phyloP scores from a whole-genome alignment of 2,113 vertebrate genomes.

The Lophochroa leadbeateri region DNA sequence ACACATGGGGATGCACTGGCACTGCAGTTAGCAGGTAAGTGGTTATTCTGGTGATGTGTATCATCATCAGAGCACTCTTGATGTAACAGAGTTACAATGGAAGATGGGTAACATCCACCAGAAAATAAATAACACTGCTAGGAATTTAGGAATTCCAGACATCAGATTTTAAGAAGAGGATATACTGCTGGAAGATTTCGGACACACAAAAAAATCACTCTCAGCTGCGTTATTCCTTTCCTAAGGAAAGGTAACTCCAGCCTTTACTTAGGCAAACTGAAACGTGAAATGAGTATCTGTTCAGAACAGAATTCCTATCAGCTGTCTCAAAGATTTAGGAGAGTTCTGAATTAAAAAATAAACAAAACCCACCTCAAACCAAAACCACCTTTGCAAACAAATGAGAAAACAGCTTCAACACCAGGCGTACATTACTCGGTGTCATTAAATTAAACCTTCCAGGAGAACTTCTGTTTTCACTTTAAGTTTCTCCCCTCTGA shows the following conservation, averaged over 20 bases:
- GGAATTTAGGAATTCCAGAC: not conserved
- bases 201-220: not conserved
- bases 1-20: not conserved
- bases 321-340: not conserved
- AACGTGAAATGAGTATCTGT: not conserved
- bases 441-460: slow-evolving; percentile 9
- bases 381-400: not conserved
- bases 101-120: not conserved
- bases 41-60: not conserved
- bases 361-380: not conserved
- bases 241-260: not conserved
- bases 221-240: not conserved
- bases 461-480: not conserved
- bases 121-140: not conserved
- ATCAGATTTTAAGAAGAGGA: not conserved
- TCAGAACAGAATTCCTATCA: not conserved
- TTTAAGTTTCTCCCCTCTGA: not conserved
- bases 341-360: not conserved
- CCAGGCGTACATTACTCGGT: not conserved
- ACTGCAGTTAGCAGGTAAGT: not conserved
- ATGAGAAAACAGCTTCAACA: not conserved
- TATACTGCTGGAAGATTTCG: not conserved
- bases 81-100: not conserved
- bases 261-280: not conserved
- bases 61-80: not conserved